Base-by-base conservation (phyloP, 2,888 invertebrate species). In the Dicycla oo region DNA sequence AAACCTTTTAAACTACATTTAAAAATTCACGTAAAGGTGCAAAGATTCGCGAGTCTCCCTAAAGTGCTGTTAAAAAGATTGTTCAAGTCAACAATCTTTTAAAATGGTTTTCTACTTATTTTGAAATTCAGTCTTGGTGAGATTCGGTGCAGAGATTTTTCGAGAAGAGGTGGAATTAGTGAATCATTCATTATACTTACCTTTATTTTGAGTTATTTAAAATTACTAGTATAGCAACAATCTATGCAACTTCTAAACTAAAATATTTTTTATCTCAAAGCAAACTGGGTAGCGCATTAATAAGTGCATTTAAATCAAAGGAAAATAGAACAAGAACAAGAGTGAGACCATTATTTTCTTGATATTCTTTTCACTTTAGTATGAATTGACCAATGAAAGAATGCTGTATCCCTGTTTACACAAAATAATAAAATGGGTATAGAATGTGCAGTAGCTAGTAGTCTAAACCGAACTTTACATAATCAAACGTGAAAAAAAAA, bases 31-130 rank as follows among this genome's bases (percentile, higher is more conserved):
- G 43, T 43, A 11, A 49, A 61, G 10, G 51, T 43, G 64, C 47
- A 30, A 71, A 75, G 62, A 69, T 73, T 62, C 63, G 26, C 30
- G 47, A 58, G 45, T n/a, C 60, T 57, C 61, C 20, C 0, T 51
- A 56, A 73, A 83, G 26, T 75, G 34, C 38, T 38, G 11, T 73
- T 70, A 69, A 56, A 51, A 76, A 72, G 73, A 79, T 77, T 80
- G 72, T 74, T 60, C 26, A 45, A 68, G 62, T 54, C 51, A 61
- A 67, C 53, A 47, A 49, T 56, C 40, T 63, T 30, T 34, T 54
- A 65, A 65, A 62, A 63, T 58, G 7, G 64, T 56, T 66, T 40
- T 54, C 20, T 54, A 51, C 74, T 80, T 67, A 67, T 56, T 58
- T 80, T 53, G 43, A 56, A 10, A 69, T n/a, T 69, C 4, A 11